Percentiles rank a stretch among this genome's conserved stretches.
These are phyloP conservation scores for Machimus atricapillus DNA, from an alignment of 2,888 invertebrate genomes.

Conservation along the genomic window DNA sequence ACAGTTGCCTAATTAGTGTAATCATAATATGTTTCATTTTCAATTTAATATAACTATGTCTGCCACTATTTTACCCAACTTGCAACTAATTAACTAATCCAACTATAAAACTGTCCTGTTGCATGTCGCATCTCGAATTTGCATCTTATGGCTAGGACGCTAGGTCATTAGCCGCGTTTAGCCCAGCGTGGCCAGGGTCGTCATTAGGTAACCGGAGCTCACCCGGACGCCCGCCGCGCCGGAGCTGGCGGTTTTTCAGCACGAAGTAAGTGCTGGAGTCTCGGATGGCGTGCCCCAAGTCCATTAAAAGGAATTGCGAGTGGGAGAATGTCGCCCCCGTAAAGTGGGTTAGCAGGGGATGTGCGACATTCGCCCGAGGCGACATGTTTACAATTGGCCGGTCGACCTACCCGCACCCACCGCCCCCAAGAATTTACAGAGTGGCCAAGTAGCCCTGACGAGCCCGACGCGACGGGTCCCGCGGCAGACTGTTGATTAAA, in stretches of 20 bases:
- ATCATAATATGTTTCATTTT: too few relatives aligned
- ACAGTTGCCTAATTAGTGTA: too few relatives aligned
- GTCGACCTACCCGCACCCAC: background rate
- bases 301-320: slow-evolving; percentile 13
- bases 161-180: background rate
- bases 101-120: background rate
- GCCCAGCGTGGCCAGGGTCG: background rate
- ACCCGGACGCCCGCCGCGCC: background rate
- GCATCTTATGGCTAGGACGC: background rate
- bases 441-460: background rate
- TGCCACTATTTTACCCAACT: background rate
- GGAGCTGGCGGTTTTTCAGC: background rate
- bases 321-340: slow-evolving; percentile 20
- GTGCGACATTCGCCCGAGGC: slow-evolving; percentile 1
- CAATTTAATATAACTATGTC: too few relatives aligned
- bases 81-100: background rate
- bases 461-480: too few relatives aligned
- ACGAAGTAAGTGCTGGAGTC: background rate
- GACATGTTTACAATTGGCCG: slow-evolving; percentile 6
- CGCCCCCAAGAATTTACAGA: background rate
- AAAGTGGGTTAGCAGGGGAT: slow-evolving; percentile 19
- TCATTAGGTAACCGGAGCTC: slow-evolving; percentile 14
- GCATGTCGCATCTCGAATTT: slow-evolving; percentile 3
- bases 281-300: background rate
- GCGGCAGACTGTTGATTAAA: slow-evolving; percentile 16